phyloP scores from a whole-genome alignment of 2,888 invertebrate genomes.

The Pegoplata infirma region DNA sequence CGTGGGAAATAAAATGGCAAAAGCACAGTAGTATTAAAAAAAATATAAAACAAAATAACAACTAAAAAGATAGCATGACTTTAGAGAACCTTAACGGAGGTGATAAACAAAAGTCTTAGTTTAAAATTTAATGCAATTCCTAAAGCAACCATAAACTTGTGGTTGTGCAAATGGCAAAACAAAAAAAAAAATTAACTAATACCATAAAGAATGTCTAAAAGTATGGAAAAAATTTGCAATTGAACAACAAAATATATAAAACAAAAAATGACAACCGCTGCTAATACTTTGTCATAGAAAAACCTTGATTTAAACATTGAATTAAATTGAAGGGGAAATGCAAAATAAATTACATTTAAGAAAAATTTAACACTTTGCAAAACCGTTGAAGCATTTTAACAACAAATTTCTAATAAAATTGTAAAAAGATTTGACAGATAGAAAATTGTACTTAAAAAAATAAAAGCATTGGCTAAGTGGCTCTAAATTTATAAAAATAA shows the following conservation, averaged over 20 bases:
- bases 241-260: not conserved
- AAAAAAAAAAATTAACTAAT: not conserved
- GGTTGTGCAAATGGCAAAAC: not conserved
- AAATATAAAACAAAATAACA: not conserved
- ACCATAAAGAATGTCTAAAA: not conserved
- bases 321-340: not conserved
- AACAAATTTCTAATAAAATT: no score
- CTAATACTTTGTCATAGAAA: not conserved
- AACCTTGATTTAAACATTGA: not conserved
- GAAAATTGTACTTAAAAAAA: no score
- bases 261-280: not conserved
- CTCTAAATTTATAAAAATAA: no score
- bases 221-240: not conserved
- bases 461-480: no score
- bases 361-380: no score
- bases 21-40: slow-evolving; percentile 17
- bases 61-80: slow-evolving; percentile 23
- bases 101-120: slow-evolving; percentile 52
- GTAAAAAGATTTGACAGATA: no score
- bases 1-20: slow-evolving; percentile 34
- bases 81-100: slow-evolving; percentile 34
- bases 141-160: slow-evolving; percentile 47
- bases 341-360: no score
- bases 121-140: slow-evolving; percentile 61
- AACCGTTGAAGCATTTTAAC: no score